A percentile compares a stretch with the other conserved stretches of the same genome.
Evolutionary conservation across 1,140 invertebrate genomes (phyloP).

Genomic region (Littorina saxatilis): DNA sequence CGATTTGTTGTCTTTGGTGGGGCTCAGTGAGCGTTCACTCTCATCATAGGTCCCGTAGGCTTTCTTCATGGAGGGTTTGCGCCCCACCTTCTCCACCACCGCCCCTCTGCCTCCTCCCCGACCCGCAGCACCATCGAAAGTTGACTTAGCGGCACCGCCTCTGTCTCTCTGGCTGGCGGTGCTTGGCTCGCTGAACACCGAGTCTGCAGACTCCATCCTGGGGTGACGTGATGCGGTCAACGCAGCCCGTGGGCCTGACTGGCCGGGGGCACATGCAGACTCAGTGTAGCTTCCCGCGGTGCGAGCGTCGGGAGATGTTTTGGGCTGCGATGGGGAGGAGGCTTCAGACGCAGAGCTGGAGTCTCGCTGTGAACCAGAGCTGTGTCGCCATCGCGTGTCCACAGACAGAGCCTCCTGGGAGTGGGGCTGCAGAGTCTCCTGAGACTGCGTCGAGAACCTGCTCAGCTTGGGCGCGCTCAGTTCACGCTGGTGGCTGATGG

Average conservation of each 20-base stretch:
- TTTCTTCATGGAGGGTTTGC: conserved; percentile 7
- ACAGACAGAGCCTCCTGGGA: neutral
- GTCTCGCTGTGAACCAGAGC: neutral
- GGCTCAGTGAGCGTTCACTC: neutral
- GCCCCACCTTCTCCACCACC: neutral
- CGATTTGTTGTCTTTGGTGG: conserved; percentile 33
- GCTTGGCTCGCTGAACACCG: neutral
- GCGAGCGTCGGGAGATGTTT: neutral
- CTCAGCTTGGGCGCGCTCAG: neutral
- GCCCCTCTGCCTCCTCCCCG: neutral
- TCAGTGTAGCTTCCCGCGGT: neutral
- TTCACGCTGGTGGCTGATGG: conserved; percentile 17
- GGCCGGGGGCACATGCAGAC: neutral
- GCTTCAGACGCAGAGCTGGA: neutral
- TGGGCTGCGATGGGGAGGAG: neutral
- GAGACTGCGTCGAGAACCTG: neutral
- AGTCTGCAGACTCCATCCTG: conserved; percentile 6
- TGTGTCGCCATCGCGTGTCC: no score
- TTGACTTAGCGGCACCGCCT: neutral
- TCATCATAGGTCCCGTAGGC: conserved; percentile 9
- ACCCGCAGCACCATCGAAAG: neutral
- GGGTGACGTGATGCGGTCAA: neutral
- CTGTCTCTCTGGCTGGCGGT: neutral
- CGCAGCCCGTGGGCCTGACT: neutral
- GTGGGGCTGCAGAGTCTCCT: neutral